Evolutionary conservation across 2,797 vertebrate genomes (phyloP).

Genomic region (Sebastes trivittatus): DNA sequence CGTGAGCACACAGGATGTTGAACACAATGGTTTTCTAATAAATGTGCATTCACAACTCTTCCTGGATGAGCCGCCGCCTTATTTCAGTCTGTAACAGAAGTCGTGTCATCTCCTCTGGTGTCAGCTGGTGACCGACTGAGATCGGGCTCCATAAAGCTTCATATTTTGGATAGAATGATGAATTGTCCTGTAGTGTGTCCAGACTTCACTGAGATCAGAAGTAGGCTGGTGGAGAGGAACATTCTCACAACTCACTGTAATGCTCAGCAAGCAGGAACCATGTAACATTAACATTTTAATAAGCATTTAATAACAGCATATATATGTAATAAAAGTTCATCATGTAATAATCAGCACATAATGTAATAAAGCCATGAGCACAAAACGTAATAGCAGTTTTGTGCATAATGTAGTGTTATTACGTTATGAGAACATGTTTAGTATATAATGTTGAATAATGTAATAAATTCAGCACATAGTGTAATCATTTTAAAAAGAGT

Average conservation of each 20-base stretch:
- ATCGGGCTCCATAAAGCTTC: not conserved
- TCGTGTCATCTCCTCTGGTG: not conserved
- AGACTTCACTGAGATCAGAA: not conserved
- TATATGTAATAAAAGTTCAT: no score
- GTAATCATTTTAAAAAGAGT: no score
- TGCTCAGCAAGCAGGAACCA: not conserved
- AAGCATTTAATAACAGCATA: not conserved
- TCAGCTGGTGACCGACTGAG: not conserved
- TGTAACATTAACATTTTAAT: not conserved
- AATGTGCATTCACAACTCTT: slow-evolving; percentile 53
- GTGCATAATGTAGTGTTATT: no score
- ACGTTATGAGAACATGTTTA: no score
- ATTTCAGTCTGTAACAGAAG: not conserved
- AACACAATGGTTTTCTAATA: slow-evolving; percentile 63
- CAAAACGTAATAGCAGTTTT: no score
- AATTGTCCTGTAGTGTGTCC: not conserved
- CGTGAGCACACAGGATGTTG: slow-evolving; percentile 42
- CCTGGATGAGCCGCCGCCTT: not conserved
- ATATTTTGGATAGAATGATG: not conserved
- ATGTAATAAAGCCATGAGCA: no score
- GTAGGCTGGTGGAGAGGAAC: not conserved
- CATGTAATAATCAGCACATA: no score
- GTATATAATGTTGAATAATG: no score
- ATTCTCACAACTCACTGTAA: not conserved
- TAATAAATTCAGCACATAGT: no score